These are phyloP conservation scores for Sebastiscus tertius DNA, from an alignment of 2,797 vertebrate genomes.

Conservation along the genomic window DNA sequence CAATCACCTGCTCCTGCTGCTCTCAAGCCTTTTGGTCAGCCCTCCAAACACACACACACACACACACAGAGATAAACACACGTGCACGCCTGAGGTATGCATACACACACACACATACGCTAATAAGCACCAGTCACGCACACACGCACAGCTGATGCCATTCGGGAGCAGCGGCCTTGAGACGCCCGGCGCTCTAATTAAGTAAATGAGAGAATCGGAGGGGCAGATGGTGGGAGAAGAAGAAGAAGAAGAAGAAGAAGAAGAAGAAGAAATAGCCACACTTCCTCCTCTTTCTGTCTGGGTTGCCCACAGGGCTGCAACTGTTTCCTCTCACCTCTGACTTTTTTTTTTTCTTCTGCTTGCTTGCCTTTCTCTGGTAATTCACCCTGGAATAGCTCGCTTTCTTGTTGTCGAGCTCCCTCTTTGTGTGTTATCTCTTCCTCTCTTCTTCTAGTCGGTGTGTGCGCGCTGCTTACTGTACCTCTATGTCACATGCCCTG, in stretches of 20 bases:
- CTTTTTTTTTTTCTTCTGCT: neutral
- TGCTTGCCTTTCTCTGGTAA: conserved; percentile 20
- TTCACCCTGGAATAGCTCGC: conserved; percentile 11
- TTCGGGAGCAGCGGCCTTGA: conserved; percentile 48
- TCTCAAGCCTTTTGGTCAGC: conserved; percentile 40
- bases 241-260: conserved; percentile 11
- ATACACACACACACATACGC: neutral
- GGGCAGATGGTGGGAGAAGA: conserved; percentile 69
- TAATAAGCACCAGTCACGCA: conserved; percentile 7
- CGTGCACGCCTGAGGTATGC: conserved; percentile 16
- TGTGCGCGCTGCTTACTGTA: neutral
- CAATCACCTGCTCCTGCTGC: conserved; percentile 37
- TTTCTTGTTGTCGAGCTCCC: conserved; percentile 12
- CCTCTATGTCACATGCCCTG: conserved; percentile 26
- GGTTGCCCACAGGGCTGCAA: conserved; percentile 54
- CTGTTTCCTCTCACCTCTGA: conserved; percentile 56
- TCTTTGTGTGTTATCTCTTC: conserved; percentile 10
- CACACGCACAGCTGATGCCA: conserved; percentile 23
- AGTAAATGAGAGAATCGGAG: conserved; percentile 66
- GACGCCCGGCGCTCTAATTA: conserved; percentile 64
- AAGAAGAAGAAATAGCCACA: conserved; percentile 51
- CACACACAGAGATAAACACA: neutral
- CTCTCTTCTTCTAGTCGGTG: neutral
- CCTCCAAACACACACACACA: neutral
- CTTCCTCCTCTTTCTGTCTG: conserved; percentile 38